Percentiles rank a stretch among this genome's conserved stretches.
These are phyloP conservation scores for Centropyge bicolor DNA, from an alignment of 2,797 vertebrate species.

Conservation along the genomic window DNA sequence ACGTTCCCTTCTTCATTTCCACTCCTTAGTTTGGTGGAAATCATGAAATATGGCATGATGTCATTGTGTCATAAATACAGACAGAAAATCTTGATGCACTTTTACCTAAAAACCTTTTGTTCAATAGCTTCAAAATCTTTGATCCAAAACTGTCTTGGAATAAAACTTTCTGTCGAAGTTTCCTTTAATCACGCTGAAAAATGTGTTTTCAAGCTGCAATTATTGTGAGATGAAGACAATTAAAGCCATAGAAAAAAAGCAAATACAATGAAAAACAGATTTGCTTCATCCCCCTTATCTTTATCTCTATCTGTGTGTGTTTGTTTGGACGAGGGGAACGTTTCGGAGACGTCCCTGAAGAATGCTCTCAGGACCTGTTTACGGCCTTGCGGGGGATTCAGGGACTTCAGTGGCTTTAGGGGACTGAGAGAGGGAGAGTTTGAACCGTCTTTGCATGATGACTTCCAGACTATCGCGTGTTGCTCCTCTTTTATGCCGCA, in stretches of 20 bases:
- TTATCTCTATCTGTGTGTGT: conserved; percentile 18
- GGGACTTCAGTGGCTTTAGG: conserved; percentile 59
- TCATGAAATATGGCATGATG: no score
- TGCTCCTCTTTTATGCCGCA: conserved; percentile 56
- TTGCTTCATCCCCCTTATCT: conserved; percentile 1
- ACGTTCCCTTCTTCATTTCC: background rate
- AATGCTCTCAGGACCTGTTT: conserved; percentile 61
- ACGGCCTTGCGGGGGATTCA: conserved; percentile 46
- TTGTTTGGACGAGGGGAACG: conserved; percentile 44
- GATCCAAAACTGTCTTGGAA: background rate
- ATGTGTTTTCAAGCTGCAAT: conserved; percentile 1
- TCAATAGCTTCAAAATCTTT: background rate
- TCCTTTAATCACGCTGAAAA: background rate
- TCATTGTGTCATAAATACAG: background rate
- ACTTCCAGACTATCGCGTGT: conserved; percentile 77
- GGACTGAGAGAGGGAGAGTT: conserved; percentile 45
- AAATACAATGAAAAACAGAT: conserved; percentile 16
- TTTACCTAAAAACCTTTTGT: background rate
- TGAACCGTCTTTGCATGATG: conserved; percentile 69
- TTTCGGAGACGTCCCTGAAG: conserved; percentile 51
- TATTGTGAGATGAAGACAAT: conserved; percentile 6
- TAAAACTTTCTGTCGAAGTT: background rate
- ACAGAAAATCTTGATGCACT: background rate
- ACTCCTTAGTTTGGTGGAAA: background rate
- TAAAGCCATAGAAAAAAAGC: conserved; percentile 1